Conservation (phyloP, 2,888 invertebrate genomes). For the Agrypnus murinus region DNA sequence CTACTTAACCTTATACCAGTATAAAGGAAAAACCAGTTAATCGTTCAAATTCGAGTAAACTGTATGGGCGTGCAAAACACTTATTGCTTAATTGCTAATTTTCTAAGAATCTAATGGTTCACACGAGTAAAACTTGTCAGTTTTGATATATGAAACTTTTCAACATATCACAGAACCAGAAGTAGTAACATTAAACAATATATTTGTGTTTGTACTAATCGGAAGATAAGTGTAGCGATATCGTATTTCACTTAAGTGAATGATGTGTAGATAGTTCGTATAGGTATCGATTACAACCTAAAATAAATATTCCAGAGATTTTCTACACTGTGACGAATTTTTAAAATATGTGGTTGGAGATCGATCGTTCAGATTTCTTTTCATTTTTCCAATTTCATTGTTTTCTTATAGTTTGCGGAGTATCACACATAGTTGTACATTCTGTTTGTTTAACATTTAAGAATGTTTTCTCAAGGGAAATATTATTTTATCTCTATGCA, state of each 20-base stretch:
- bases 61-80: neutral
- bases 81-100: constrained; percentile 18
- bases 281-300: constrained; percentile 1
- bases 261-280: constrained; percentile 2
- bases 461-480: constrained; percentile 2
- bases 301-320: constrained; percentile 24
- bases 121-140: constrained; percentile 2
- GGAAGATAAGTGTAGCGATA: constrained; percentile 2
- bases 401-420: no score
- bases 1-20: no score
- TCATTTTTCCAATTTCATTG: no score
- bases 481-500: constrained; percentile 11
- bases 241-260: constrained; percentile 21
- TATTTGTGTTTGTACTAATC: neutral
- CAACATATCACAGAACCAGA: neutral
- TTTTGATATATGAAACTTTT: constrained; percentile 12
- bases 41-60: neutral
- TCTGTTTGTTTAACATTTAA: neutral
- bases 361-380: no score
- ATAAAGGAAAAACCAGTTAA: no score
- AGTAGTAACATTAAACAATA: constrained; percentile 6
- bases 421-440: no score
- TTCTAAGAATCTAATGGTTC: constrained; percentile 5
- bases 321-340: no score
- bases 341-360: no score